Conservation (phyloP, 92 coral and sea anemone genomes). For the Isaurus tuberculatus region DNA sequence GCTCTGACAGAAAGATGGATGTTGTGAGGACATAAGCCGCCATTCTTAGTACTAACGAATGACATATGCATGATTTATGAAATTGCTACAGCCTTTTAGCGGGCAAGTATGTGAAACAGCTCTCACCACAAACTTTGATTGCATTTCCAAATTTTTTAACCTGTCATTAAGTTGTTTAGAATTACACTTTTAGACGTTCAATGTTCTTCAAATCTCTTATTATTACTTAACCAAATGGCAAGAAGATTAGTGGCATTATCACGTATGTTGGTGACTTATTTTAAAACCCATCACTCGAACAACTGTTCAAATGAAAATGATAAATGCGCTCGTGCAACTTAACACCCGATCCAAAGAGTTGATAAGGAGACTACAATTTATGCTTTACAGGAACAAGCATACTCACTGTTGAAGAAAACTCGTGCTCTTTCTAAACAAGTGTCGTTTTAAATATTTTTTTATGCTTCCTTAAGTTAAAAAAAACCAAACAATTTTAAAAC, state of each 20-base stretch:
- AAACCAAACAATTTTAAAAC: constrained; percentile 44
- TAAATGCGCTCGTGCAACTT: constrained; percentile 43
- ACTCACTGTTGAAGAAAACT: constrained; percentile 18
- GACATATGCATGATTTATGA: constrained; percentile 37
- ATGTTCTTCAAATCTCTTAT: constrained; percentile 29
- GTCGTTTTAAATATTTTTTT: constrained; percentile 23
- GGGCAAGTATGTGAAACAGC: constrained; percentile 44
- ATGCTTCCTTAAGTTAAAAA: constrained; percentile 31
- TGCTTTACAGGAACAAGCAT: constrained; percentile 24
- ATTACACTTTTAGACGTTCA: constrained; percentile 19
- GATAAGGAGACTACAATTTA: constrained; percentile 6
- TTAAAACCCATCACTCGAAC: constrained; percentile 41
- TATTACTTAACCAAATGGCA: constrained; percentile 47
- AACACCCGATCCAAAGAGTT: constrained; percentile 24
- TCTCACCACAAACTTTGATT: constrained; percentile 41
- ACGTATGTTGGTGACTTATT: constrained; percentile 47
- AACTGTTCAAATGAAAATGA: constrained; percentile 39
- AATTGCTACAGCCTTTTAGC: constrained; percentile 5
- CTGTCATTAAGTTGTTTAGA: constrained; percentile 38
- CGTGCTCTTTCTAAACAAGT: constrained; percentile 13
- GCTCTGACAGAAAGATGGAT: constrained; percentile 48
- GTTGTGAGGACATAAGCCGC: constrained; percentile 26
- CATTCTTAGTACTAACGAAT: constrained; percentile 26
- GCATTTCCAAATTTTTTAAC: constrained; percentile 19
- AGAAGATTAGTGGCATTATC: constrained; percentile 42